These are phyloP conservation scores for Drosophila persimilis DNA, from an alignment of 1,140 invertebrate genomes.

Conservation along the genomic window DNA sequence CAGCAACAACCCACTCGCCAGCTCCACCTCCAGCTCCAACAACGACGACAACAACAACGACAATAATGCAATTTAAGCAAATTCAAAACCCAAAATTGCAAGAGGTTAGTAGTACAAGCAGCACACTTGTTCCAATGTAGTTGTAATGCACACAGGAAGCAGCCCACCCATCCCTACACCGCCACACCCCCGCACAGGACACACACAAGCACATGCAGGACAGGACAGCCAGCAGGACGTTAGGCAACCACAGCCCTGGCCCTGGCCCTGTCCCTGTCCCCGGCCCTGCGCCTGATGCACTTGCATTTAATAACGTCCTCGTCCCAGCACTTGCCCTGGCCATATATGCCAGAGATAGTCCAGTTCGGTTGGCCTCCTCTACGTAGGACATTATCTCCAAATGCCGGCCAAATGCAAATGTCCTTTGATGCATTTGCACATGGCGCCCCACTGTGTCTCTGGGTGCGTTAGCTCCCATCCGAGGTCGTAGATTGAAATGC, in stretches of 20 bases:
- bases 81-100: constrained; percentile 69
- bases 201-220: constrained; percentile 12
- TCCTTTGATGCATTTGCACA: constrained; percentile 64
- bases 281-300: constrained; percentile 42
- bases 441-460: constrained; percentile 39
- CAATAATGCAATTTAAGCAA: constrained; percentile 74
- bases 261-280: too few species aligned
- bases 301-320: constrained; percentile 67
- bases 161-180: constrained; percentile 5
- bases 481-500: constrained; percentile 42
- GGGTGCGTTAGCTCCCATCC: neutral
- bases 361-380: constrained; percentile 42
- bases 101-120: constrained; percentile 64
- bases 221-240: constrained; percentile 17
- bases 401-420: constrained; percentile 64
- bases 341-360: constrained; percentile 28
- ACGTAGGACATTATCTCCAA: constrained; percentile 67
- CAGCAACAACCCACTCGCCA: neutral
- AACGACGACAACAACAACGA: constrained; percentile 40
- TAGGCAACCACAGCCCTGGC: constrained; percentile 20
- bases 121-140: constrained; percentile 51
- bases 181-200: constrained; percentile 7
- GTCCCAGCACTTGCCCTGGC: constrained; percentile 4
- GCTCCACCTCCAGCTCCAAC: constrained; percentile 8
- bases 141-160: constrained; percentile 56